phyloP scores from a whole-genome alignment of 2,113 vertebrate species.

The Hepsetus odoe region DNA sequence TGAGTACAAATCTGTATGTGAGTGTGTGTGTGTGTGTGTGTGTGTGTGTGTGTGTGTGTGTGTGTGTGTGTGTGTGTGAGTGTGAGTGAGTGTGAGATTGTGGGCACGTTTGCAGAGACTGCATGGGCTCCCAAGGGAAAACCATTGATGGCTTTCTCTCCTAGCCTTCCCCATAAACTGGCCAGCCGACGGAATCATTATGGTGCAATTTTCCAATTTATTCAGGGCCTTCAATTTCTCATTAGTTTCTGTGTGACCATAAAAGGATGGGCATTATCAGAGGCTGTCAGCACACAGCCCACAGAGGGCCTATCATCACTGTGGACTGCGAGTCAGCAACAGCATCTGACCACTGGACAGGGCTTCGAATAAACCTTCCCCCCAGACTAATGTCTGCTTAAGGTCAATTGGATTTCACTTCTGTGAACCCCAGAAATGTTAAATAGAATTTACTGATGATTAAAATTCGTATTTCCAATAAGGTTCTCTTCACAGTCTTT shows the following conservation, averaged over 20 bases:
- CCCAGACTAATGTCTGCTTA: conserved; percentile 11
- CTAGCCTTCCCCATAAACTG: conserved; percentile 49
- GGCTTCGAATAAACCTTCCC: conserved; percentile 10
- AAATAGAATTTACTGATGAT: conserved; percentile 9
- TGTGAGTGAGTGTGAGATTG: conserved; percentile 20
- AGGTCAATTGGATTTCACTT: conserved; percentile 29
- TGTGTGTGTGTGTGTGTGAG: background rate
- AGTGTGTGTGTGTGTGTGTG: background rate
- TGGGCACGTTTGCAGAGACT: background rate
- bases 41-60: conserved; percentile 24
- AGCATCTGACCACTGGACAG: conserved; percentile 39
- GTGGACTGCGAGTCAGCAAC: conserved; percentile 20
- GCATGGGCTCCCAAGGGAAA: conserved; percentile 26
- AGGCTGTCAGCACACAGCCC: conserved; percentile 45
- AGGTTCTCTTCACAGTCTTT: background rate
- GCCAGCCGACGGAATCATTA: conserved; percentile 57
- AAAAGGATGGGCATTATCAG: conserved; percentile 53
- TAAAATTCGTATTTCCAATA: background rate
- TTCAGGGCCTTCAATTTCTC: conserved; percentile 59
- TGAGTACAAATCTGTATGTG: background rate
- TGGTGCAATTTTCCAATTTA: conserved; percentile 62
- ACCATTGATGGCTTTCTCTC: conserved; percentile 37
- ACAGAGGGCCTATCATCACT: conserved; percentile 41
- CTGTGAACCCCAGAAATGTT: conserved; percentile 19
- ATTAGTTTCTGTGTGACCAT: conserved; percentile 52